Conservation (phyloP, 2,797 vertebrate species). For the Setipinna tenuifilis region DNA sequence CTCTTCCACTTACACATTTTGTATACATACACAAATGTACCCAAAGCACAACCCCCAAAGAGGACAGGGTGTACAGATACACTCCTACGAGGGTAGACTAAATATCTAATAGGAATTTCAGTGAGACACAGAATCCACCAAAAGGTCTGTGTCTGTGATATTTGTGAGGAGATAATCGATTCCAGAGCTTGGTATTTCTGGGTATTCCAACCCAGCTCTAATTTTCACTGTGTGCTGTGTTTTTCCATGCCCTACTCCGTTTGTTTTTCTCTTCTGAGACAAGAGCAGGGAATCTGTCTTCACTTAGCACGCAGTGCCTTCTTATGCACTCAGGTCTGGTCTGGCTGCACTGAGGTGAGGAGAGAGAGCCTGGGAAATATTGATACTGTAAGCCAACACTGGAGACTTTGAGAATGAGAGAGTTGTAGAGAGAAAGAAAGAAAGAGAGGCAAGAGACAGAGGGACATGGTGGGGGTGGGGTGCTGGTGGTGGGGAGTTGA, state of each 20-base stretch:
- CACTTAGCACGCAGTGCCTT: slow-evolving; percentile 62
- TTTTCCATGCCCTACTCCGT: slow-evolving; percentile 44
- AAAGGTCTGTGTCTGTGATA: slow-evolving; percentile 42
- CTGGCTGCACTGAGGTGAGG: slow-evolving; percentile 11
- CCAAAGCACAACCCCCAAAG: background rate
- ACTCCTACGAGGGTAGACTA: background rate
- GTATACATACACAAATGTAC: background rate
- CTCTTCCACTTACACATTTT: background rate
- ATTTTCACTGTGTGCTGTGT: background rate
- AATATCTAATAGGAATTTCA: background rate
- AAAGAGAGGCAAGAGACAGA: slow-evolving; percentile 34
- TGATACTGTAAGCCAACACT: background rate
- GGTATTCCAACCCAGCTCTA: slow-evolving; percentile 41
- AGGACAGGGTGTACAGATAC: background rate
- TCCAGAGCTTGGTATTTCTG: slow-evolving; percentile 67
- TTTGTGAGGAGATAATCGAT: slow-evolving; percentile 68
- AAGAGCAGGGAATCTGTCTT: slow-evolving; percentile 66
- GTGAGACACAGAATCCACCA: background rate
- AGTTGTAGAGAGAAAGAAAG: background rate
- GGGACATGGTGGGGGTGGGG: slow-evolving; percentile 45
- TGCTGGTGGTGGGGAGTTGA: background rate
- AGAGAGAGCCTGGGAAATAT: slow-evolving; percentile 26
- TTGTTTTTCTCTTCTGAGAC: slow-evolving; percentile 66
- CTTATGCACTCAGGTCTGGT: background rate
- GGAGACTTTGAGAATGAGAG: slow-evolving; percentile 16